These are phyloP conservation scores for Saiga tatarica DNA, from an alignment of 2,113 vertebrate species.

Conservation along the genomic window DNA sequence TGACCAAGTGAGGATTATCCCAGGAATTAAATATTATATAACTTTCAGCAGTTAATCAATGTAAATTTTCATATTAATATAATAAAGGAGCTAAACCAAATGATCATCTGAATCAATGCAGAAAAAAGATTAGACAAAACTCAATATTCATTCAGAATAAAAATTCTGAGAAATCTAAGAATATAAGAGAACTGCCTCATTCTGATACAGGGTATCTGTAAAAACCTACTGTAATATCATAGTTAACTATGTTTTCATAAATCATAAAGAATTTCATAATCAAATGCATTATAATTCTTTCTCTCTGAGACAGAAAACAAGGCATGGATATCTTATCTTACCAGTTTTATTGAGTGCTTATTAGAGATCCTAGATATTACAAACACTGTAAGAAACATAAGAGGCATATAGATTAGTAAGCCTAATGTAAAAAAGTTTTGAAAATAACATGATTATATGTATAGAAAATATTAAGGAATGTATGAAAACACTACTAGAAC, in stretches of 20 bases:
- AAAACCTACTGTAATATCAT: not conserved
- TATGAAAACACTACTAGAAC: not conserved
- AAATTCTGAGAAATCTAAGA: not conserved
- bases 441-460: not conserved
- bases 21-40: not conserved
- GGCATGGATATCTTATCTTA: not conserved
- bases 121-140: not conserved
- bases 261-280: not conserved
- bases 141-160: not conserved
- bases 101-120: not conserved
- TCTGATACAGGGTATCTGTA: not conserved
- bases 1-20: not conserved
- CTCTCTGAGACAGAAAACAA: not conserved
- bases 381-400: conserved; percentile 8
- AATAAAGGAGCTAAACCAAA: not conserved
- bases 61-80: not conserved
- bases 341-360: not conserved
- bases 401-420: not conserved
- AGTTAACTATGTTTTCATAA: not conserved
- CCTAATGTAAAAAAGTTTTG: not conserved
- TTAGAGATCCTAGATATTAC: not conserved
- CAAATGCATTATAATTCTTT: not conserved
- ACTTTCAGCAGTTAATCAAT: not conserved
- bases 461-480: not conserved
- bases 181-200: not conserved